Base-by-base conservation (phyloP, 1,140 invertebrate species). In the Zaprionus lachaisei region DNA sequence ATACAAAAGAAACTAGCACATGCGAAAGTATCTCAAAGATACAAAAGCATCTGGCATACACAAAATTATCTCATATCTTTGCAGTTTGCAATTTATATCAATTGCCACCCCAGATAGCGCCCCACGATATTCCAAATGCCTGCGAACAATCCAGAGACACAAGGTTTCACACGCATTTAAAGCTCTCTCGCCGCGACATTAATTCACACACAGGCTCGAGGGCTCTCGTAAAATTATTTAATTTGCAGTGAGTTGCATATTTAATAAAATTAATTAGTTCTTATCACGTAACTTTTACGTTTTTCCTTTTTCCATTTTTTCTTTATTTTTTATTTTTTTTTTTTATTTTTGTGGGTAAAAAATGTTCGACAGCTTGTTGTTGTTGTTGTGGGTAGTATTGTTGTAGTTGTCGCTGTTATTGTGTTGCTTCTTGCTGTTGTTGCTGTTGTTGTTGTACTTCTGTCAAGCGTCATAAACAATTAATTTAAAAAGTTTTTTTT, bases 401-500 rank as follows among this genome's bases (percentile, higher is more conserved):
- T 24, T 51, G 47, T 51, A 12, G 12, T 51, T 51, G 47, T 51
- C 17, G 2, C 20, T 22, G 47, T 51, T 51, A 20, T 51, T 51
- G 20, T 11, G 2, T 14, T 22, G 11, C 20, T 51, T 51, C 20
- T 22, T 51, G 20, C 12, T 51, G 0, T 24, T 72, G 38, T 68
- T 41, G 56, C 47, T 51, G 31, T 14, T 66, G 54, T 51, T 55
- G 41, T 62, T 72, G 51, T 49, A 2, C 44, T 34, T 37, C 41
- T 70, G 73, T 60, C 60, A 56, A 44, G 31, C 11, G 44, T 31
- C 64, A 68, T 64, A 60, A 77, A 68, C 73, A 77, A 77, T 80
- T 70, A 70, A 74, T 38, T 75, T 63, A 75, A 63, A 47, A 47
- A 34, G 47, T 1, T 12, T 49, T 67, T 31, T 31, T 34, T 77